Evolutionary conservation across 1,140 invertebrate species (phyloP).

Genomic region (Eurosta solidaginis): DNA sequence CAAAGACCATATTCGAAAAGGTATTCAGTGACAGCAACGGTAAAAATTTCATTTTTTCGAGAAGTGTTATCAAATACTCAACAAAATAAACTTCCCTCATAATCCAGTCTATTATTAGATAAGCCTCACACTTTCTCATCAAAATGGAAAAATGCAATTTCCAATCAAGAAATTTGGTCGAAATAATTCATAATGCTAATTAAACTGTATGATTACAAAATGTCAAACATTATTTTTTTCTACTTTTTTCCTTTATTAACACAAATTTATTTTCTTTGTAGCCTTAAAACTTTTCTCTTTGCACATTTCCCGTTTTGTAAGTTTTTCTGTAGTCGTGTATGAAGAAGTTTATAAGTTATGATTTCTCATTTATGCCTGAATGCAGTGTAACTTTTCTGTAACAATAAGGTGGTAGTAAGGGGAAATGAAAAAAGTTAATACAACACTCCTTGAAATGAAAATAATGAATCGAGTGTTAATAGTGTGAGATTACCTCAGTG

Average conservation of each 20-base stretch:
- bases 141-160: neutral
- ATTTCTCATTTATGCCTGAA: constrained; percentile 26
- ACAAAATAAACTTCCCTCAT: too few species aligned
- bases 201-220: constrained; percentile 21
- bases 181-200: constrained; percentile 20
- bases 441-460: neutral
- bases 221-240: too few species aligned
- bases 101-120: too few species aligned
- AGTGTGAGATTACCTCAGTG: too few species aligned
- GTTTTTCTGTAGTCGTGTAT: neutral
- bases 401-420: neutral
- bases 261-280: neutral
- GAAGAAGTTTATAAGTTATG: constrained; percentile 5
- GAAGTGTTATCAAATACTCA: too few species aligned
- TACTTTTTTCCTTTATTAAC: neutral
- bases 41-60: too few species aligned
- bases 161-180: neutral
- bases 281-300: neutral
- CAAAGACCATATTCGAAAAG: too few species aligned
- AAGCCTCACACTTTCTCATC: neutral
- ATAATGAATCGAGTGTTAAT: neutral
- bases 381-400: constrained; percentile 6
- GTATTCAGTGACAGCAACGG: too few species aligned
- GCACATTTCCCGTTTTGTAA: neutral
- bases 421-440: neutral